Conservation (phyloP, 2,113 vertebrate genomes). For the Oncorhynchus masou region DNA sequence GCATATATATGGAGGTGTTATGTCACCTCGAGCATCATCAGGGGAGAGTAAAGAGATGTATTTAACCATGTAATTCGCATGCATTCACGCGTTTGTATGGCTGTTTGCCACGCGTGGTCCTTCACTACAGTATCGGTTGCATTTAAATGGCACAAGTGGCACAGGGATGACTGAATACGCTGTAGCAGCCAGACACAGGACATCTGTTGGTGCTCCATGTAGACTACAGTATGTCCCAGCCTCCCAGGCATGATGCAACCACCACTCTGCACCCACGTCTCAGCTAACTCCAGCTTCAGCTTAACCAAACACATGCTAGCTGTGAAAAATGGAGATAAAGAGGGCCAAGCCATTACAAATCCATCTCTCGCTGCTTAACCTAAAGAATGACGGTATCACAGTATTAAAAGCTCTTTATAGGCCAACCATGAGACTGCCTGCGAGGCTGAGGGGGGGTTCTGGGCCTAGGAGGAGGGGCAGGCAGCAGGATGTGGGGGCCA, state of each 20-base stretch:
- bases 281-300: neutral
- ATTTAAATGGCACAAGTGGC: conserved; percentile 60
- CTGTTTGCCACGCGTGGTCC: neutral
- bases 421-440: neutral
- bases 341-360: no score
- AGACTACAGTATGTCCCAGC: neutral
- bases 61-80: neutral
- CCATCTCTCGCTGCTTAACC: no score
- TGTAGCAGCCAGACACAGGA: conserved; percentile 29
- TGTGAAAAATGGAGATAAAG: no score
- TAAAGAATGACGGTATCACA: neutral
- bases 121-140: conserved; percentile 29
- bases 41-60: no score
- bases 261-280: neutral
- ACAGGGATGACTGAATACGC: conserved; percentile 49
- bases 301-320: neutral
- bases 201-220: conserved; percentile 45
- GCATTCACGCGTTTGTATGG: neutral
- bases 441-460: conserved; percentile 1
- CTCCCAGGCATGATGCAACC: neutral
- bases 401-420: neutral
- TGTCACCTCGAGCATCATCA: no score
- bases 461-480: conserved; percentile 24
- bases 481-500: conserved; percentile 66
- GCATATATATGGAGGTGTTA: no score